phyloP scores from a whole-genome alignment of 2,797 vertebrate species.

The Urocyon cinereoargenteus region DNA sequence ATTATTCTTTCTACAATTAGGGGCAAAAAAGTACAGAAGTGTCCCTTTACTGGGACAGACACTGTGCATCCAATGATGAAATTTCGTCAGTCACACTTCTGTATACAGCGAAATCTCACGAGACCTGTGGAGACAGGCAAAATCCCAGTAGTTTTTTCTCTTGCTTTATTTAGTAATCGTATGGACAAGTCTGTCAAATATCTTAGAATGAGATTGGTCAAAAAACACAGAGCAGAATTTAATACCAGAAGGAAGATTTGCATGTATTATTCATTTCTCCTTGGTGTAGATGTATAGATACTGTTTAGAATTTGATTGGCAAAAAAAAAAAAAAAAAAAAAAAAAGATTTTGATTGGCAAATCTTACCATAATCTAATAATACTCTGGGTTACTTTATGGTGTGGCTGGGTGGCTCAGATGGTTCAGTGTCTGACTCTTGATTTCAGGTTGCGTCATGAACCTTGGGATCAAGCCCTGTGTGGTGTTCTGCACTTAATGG shows the following conservation, averaged over 20 bases:
- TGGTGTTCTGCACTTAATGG: too few species aligned
- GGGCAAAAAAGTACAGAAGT: not conserved
- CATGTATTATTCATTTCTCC: slow-evolving; percentile 2
- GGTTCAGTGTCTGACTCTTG: not conserved
- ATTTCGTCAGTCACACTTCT: slow-evolving; percentile 32
- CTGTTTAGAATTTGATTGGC: not conserved
- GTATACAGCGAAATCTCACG: not conserved
- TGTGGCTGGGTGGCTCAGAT: not conserved
- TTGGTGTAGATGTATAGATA: slow-evolving; percentile 8
- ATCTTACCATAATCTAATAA: slow-evolving; percentile 23
- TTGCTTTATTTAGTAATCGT: slow-evolving; percentile 17
- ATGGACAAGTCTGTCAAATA: not conserved
- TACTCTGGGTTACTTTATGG: not conserved
- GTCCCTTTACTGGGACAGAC: not conserved
- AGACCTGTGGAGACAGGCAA: not conserved
- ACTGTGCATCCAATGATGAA: not conserved
- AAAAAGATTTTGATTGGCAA: not conserved
- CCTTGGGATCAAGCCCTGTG: not conserved
- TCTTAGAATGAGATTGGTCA: not conserved
- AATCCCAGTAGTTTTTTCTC: not conserved
- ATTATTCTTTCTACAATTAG: not conserved
- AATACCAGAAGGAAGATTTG: not conserved
- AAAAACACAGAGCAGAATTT: slow-evolving; percentile 14
- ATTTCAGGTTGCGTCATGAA: not conserved
- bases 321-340: too few species aligned